A percentile compares a stretch with the other conserved stretches of the same genome.
These are phyloP conservation scores for Pogonus chalceus DNA, from an alignment of 1,140 invertebrate genomes.

Conservation along the genomic window DNA sequence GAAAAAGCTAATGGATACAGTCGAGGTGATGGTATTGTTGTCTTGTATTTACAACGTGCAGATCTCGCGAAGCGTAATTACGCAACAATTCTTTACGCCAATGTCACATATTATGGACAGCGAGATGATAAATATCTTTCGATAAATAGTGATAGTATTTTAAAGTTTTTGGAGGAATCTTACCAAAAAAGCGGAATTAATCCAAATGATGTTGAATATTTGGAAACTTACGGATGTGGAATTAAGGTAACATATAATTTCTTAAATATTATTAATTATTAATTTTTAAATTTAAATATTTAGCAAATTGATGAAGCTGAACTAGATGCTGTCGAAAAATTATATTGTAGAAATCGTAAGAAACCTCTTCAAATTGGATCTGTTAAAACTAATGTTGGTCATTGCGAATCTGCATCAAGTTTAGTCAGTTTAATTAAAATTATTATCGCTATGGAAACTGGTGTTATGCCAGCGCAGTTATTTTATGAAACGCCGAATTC, in stretches of 20 bases:
- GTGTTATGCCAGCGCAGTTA: slow-evolving; percentile 60
- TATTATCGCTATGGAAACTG: slow-evolving; percentile 58
- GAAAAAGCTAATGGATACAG: slow-evolving; percentile 63
- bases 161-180: slow-evolving; percentile 41
- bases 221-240: slow-evolving; percentile 61
- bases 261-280: neutral
- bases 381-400: slow-evolving; percentile 68
- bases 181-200: slow-evolving; percentile 52
- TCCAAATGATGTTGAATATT: slow-evolving; percentile 52
- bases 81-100: slow-evolving; percentile 48
- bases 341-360: slow-evolving; percentile 40
- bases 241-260: slow-evolving; percentile 22
- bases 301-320: slow-evolving; percentile 23
- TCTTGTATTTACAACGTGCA: slow-evolving; percentile 71
- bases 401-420: slow-evolving; percentile 58
- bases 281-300: neutral
- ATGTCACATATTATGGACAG: slow-evolving; percentile 54
- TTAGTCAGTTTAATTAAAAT: slow-evolving; percentile 38
- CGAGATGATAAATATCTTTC: slow-evolving; percentile 42
- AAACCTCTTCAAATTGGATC: slow-evolving; percentile 59
- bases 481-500: slow-evolving; percentile 57
- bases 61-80: slow-evolving; percentile 69
- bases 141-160: slow-evolving; percentile 43
- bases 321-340: slow-evolving; percentile 41
- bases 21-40: slow-evolving; percentile 68